Percentiles rank a stretch among this genome's conserved stretches.
phyloP scores from a whole-genome alignment of 1,140 invertebrate genomes.

The Eriosoma lanigerum region DNA sequence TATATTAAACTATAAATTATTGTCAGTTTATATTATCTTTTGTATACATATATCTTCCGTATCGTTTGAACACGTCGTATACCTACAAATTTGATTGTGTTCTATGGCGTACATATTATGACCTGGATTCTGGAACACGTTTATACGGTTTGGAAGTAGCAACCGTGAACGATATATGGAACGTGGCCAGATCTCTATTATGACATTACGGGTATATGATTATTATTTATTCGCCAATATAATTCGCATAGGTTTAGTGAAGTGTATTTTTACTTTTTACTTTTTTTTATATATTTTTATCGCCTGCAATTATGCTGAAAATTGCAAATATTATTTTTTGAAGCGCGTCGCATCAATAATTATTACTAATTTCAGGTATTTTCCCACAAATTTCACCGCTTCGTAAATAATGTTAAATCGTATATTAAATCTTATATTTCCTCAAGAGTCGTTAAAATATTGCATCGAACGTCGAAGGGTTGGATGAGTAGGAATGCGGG shows the following conservation, averaged over 20 bases:
- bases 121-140: neutral
- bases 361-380: no score
- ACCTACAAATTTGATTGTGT: neutral
- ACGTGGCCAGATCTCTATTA: slow-evolving; percentile 2
- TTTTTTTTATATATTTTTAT: neutral
- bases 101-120: neutral
- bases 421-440: no score
- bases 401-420: no score
- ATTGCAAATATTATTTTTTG: no score
- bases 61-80: slow-evolving; percentile 12
- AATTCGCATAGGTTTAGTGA: neutral
- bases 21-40: no score
- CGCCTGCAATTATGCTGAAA: no score
- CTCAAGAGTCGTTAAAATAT: no score
- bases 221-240: neutral
- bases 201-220: neutral
- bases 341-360: no score
- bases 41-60: neutral
- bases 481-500: no score
- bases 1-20: no score
- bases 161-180: slow-evolving; percentile 22
- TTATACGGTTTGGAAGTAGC: neutral
- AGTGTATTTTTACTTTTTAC: neutral
- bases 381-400: no score
- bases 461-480: no score